These are phyloP conservation scores for Pardosa pseudoannulata DNA, from an alignment of 2,888 invertebrate genomes.

Conservation along the genomic window DNA sequence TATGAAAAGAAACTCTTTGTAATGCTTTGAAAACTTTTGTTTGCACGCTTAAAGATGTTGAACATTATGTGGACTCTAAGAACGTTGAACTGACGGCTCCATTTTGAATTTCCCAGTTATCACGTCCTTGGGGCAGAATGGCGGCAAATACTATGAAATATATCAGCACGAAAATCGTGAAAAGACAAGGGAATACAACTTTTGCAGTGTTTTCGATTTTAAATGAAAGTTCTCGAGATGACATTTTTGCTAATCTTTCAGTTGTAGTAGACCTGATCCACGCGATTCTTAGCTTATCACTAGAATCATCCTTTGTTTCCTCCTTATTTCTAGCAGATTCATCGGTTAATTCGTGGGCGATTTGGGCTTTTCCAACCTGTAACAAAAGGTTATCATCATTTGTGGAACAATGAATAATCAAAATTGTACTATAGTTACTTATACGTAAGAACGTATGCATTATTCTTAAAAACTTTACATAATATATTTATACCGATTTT, in stretches of 20 bases:
- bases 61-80: not conserved
- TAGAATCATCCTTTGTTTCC: constrained; percentile 50
- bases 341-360: not conserved
- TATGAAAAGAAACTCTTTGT: not conserved
- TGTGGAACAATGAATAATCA: too few relatives aligned
- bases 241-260: constrained; percentile 80
- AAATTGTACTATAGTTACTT: too few relatives aligned
- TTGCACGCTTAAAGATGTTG: not conserved
- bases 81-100: not conserved
- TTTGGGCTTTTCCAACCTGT: not conserved
- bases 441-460: too few relatives aligned
- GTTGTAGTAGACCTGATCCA: constrained; percentile 88
- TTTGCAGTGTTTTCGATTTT: constrained; percentile 95
- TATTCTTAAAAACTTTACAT: too few relatives aligned
- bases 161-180: constrained; percentile 93
- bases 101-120: constrained; percentile 72
- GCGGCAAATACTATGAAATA: constrained; percentile 85
- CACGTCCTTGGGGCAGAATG: constrained; percentile 71
- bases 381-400: too few relatives aligned
- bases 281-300: constrained; percentile 63
- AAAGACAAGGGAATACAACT: constrained; percentile 94
- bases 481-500: too few relatives aligned
- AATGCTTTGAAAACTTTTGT: not conserved
- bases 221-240: constrained; percentile 84
- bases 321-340: constrained; percentile 16